Base-by-base conservation (phyloP, 1,140 invertebrate species). In the Goniozus legneri region DNA sequence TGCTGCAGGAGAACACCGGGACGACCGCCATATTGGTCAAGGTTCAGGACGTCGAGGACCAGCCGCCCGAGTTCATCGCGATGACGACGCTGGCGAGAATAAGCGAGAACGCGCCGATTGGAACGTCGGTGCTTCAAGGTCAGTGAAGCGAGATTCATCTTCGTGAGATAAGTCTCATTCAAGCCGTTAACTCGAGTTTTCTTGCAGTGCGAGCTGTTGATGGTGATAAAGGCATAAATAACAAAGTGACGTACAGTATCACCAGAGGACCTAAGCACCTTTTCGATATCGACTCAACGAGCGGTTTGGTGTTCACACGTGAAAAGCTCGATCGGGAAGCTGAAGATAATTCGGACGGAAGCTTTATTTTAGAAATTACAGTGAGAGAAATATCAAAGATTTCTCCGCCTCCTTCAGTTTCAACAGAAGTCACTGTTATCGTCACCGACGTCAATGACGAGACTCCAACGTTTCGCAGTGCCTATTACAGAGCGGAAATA, bases 401-500 rank as follows among this genome's bases (percentile, higher is more conserved):
- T 56, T 68, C 76, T 44, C 88, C 88, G 4, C 64, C 82, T 15
- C 89, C 89, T 1, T 86, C 82, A 40, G 85, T 87, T 1, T 86
- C 82, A 6, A 96, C 93, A 0, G 90, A 96, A 75, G 87, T 96
- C 0, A 96, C 92, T 1, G 83, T 98, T 22, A 92, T 95, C 44
- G 78, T 98, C 7, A 87, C 84, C n/a, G 95, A 98, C 76, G 85
- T 96, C 1, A 97, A 97, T 69, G 95, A 97, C 76, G 92, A 97
- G 76, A 86, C 82, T 2, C 94, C 95, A 6, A 84, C 77, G 30
- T 98, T 97, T 67, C 79, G 84, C 30, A 89, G 85, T 60, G 57
- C 75, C 0, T 69, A 78, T 44, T 97, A 97, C 75, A 77, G 87
- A 13, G 92, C 90, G 20, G 91, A 95, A 77, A 86, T 98, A 22